Evolutionary conservation across 2,888 invertebrate species (phyloP), one percentile per base, ranked within the genome.

Genomic region (Xanthia icteritia): DNA sequence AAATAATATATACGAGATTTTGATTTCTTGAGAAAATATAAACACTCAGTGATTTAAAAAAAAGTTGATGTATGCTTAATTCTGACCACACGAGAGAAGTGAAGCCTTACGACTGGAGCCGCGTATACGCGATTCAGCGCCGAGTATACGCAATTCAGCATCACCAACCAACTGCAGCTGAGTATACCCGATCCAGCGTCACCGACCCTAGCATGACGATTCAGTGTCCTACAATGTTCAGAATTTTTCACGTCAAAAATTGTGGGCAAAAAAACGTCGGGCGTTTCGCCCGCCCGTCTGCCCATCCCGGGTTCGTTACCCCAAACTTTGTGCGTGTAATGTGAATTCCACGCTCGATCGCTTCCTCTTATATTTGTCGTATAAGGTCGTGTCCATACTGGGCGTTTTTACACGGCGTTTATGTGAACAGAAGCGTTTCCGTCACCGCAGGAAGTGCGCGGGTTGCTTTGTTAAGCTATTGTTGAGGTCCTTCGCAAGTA

Each of bases 231-330:
- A 13, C 15, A 45, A 15, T 45, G 20, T 20, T 51, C 51, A 17
- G 51, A 51, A 51, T 8, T 23, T 51, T 20, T 20, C 3, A 51
- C 20, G 20, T 51, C 23, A 23, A 51, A 51, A 5, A 51, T 51
- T 9, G 54, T n/a, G 5, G 13, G n/a, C n/a, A 58, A 27, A 23
- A 65, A 82, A 79, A 60, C 64, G 73, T 74, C 0, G 54, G 54
- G 65, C 77, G 72, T 85, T 79, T 31, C 0, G 31, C 27, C 66
- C 80, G 85, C 82, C 20, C 70, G 86, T 85, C 77, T 86, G 60
- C 1, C 8, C 5, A 17, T 23, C 4, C 0, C n/a, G 64, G 39
- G 83, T 85, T 86, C 86, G 83, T 83, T 83, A 85, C 76, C 80
- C 83, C 64, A 83, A 81, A 79, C 54, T 81, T 68, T 67, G 66